phyloP scores from a whole-genome alignment of 1,140 invertebrate species.

The Wasmannia auropunctata region DNA sequence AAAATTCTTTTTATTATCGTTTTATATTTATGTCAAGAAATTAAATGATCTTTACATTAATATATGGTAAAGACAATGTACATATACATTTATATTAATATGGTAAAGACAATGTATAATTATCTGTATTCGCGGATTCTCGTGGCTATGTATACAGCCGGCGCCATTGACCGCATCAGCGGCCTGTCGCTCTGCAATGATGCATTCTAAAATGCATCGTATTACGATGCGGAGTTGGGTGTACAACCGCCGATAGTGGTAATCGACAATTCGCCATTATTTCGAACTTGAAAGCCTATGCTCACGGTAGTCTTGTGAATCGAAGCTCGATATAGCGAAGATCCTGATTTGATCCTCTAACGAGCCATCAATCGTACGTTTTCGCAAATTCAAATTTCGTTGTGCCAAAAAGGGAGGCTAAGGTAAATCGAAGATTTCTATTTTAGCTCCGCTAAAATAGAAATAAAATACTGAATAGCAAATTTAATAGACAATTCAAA shows the following conservation, averaged over 20 bases:
- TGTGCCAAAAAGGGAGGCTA: not conserved
- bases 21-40: not conserved
- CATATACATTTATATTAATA: too few relatives aligned
- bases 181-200: not conserved
- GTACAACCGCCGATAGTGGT: constrained; percentile 3
- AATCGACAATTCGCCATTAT: constrained; percentile 44
- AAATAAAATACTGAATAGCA: too few relatives aligned
- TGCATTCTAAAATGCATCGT: constrained; percentile 20
- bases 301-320: not conserved
- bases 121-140: not conserved
- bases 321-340: not conserved
- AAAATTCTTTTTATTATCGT: not conserved
- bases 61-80: too few relatives aligned
- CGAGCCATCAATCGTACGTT: not conserved
- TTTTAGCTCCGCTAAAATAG: not conserved
- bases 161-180: not conserved
- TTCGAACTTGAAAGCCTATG: constrained; percentile 22
- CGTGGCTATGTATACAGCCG: not conserved
- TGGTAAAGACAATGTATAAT: not conserved
- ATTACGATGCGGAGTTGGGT: not conserved
- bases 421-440: constrained; percentile 6
- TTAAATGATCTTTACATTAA: not conserved
- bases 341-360: not conserved
- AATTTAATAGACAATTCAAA: constrained; percentile 6
- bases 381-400: not conserved